phyloP scores from a whole-genome alignment of 2,113 vertebrate genomes.

The Heloderma charlesbogerti region DNA sequence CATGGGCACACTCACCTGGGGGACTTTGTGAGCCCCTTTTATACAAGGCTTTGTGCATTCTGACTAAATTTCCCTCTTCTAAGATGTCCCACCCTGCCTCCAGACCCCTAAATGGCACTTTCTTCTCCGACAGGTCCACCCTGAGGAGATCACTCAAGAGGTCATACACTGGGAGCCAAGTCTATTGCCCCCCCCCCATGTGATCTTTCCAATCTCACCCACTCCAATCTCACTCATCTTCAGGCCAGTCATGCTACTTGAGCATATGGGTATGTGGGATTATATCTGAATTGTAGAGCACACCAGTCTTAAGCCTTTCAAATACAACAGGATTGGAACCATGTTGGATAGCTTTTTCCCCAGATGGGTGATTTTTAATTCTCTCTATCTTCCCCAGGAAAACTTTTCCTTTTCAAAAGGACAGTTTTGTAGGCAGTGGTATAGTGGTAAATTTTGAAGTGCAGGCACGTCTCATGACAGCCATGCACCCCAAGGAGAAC shows the following conservation, averaged over 20 bases:
- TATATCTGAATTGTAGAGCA: not conserved
- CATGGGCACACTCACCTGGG: not conserved
- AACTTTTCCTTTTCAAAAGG: not conserved
- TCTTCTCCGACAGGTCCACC: not conserved
- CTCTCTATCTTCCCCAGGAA: not conserved
- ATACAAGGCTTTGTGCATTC: not conserved
- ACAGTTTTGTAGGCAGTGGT: too few relatives aligned
- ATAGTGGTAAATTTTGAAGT: too few relatives aligned
- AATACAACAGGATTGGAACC: not conserved
- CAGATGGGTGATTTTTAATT: too few relatives aligned
- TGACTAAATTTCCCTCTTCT: not conserved
- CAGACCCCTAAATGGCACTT: not conserved
- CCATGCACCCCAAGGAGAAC: too few relatives aligned
- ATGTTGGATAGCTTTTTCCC: not conserved
- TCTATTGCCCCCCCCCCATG: not conserved
- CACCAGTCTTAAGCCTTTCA: not conserved
- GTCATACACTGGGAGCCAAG: not conserved
- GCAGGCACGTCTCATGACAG: too few relatives aligned
- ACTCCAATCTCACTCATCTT: not conserved
- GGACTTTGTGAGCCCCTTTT: not conserved
- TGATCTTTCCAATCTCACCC: not conserved
- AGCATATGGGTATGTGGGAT: not conserved
- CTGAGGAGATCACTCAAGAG: not conserved
- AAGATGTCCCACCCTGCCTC: not conserved
- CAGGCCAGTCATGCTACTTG: not conserved